A percentile compares a stretch with the other conserved stretches of the same genome.
These are phyloP conservation scores for Drosophila putrida DNA, from an alignment of 2,888 invertebrate species.

Conservation along the genomic window DNA sequence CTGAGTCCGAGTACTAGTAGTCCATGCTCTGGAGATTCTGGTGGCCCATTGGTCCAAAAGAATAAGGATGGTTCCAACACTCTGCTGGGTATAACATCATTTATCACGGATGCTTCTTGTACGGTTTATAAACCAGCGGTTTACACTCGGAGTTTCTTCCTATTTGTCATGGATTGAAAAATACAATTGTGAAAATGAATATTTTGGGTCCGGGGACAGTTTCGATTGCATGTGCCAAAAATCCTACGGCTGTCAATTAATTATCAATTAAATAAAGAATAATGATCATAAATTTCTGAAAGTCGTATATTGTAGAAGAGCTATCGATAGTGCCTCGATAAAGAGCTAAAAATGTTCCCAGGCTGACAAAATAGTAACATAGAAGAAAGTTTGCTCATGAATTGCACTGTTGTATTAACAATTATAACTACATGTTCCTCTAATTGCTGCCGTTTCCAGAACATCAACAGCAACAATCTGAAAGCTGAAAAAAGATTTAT, in stretches of 20 bases:
- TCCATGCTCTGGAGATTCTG: too few relatives aligned
- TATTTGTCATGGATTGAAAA: too few relatives aligned
- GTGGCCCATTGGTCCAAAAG: too few relatives aligned
- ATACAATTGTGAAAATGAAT: too few relatives aligned
- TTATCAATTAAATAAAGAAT: not conserved
- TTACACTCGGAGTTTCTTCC: too few relatives aligned
- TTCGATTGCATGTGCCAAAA: not conserved
- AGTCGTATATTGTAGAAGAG: not conserved
- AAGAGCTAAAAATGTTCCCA: slow-evolving; percentile 21
- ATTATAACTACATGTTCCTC: slow-evolving; percentile 56
- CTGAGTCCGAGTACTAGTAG: too few relatives aligned
- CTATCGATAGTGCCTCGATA: not conserved
- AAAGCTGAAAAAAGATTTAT: slow-evolving; percentile 26
- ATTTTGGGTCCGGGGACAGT: too few relatives aligned
- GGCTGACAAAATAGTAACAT: slow-evolving; percentile 7
- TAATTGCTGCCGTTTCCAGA: slow-evolving; percentile 64
- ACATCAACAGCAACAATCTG: slow-evolving; percentile 32
- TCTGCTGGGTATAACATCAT: too few relatives aligned
- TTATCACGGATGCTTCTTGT: too few relatives aligned
- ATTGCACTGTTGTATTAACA: slow-evolving; percentile 29
- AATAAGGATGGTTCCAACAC: too few relatives aligned
- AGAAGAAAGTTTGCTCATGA: slow-evolving; percentile 12
- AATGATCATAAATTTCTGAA: not conserved
- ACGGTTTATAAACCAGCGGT: too few relatives aligned
- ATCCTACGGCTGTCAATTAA: too few relatives aligned